Conservation (phyloP, 2,888 invertebrate genomes). For the Coecobrya sp. region DNA sequence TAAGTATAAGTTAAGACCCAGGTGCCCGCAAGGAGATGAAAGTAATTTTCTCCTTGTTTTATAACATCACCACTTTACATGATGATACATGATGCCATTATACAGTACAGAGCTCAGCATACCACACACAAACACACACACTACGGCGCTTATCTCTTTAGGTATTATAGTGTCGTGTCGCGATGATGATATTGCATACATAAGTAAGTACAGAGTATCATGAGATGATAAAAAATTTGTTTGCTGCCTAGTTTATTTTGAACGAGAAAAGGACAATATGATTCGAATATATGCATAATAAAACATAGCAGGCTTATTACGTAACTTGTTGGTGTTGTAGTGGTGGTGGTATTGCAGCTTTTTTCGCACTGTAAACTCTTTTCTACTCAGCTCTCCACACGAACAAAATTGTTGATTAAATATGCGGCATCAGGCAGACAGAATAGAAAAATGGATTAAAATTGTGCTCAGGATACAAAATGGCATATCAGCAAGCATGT, state of each 20-base stretch:
- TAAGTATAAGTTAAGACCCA: slow-evolving; percentile 10
- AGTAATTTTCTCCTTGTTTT: slow-evolving; percentile 18
- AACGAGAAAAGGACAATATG: slow-evolving; percentile 11
- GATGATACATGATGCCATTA: not conserved
- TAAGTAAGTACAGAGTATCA: not conserved
- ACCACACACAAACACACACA: not conserved
- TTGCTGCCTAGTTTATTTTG: slow-evolving; percentile 1
- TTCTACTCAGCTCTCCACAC: not conserved
- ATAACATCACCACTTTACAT: slow-evolving; percentile 33
- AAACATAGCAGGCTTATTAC: not conserved
- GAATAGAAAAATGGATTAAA: not conserved
- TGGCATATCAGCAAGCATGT: slow-evolving; percentile 1
- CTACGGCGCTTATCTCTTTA: not conserved
- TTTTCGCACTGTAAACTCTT: not conserved
- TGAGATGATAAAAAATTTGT: not conserved
- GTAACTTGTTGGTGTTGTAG: not conserved
- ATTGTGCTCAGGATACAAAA: not conserved
- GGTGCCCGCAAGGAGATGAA: slow-evolving; percentile 25
- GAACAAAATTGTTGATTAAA: slow-evolving; percentile 42
- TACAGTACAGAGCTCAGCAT: not conserved
- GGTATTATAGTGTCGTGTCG: not conserved
- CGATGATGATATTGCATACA: not conserved
- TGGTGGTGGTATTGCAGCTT: slow-evolving; percentile 1
- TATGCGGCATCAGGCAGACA: slow-evolving; percentile 25
- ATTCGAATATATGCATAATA: not conserved